Evolutionary conservation across 2,797 vertebrate genomes (phyloP).

Genomic region (Leontopithecus rosalia): DNA sequence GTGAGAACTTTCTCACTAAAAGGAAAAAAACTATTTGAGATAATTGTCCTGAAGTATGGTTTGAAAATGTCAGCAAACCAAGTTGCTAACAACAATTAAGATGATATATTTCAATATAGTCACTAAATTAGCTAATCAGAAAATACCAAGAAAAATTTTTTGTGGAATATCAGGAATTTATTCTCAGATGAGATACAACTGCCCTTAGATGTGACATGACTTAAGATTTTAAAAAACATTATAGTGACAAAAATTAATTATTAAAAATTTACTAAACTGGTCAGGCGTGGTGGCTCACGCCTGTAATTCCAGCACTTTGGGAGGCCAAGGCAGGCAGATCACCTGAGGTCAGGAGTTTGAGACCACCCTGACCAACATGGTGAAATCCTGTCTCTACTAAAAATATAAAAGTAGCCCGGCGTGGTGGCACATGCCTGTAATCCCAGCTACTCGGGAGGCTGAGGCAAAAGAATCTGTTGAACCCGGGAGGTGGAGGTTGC

Average conservation of each 20-base stretch:
- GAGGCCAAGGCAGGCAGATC: too few species aligned
- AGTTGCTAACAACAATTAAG: constrained; percentile 31
- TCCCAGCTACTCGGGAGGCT: too few species aligned
- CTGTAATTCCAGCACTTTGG: too few species aligned
- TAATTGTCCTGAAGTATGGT: constrained; percentile 53
- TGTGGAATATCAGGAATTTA: background rate
- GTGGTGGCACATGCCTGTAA: too few species aligned
- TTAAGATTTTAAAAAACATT: background rate
- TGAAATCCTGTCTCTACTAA: too few species aligned
- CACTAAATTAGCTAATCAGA: constrained; percentile 19
- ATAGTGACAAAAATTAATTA: constrained; percentile 9
- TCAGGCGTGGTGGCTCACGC: too few species aligned
- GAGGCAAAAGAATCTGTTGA: too few species aligned
- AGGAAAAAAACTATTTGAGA: constrained; percentile 49
- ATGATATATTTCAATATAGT: constrained; percentile 30
- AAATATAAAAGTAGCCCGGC: too few species aligned
- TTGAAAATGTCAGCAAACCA: constrained; percentile 36
- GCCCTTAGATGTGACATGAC: background rate
- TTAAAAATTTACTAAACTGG: background rate
- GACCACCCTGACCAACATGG: too few species aligned
- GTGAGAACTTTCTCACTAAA: constrained; percentile 27
- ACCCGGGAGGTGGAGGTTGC: too few species aligned
- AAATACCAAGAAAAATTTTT: background rate
- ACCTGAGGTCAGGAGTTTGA: too few species aligned
- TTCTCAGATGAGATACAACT: constrained; percentile 26